Percentiles rank a stretch among this genome's conserved stretches.
Evolutionary conservation across 2,797 vertebrate species (phyloP).

Genomic region (Ptychobarbus kaznakovi): DNA sequence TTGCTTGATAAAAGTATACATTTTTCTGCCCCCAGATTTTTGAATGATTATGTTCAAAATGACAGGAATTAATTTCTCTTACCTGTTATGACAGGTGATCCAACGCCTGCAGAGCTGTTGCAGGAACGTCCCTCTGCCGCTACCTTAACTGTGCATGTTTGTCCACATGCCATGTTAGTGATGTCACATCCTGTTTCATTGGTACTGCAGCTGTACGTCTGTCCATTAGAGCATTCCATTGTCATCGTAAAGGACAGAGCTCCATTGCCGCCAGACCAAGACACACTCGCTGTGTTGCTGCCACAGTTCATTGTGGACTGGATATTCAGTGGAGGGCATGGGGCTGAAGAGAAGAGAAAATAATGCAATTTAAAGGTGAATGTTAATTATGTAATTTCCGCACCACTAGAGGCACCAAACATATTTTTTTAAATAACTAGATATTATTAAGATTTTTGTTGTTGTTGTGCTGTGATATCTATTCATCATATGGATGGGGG

Average conservation of each 20-base stretch:
- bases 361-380: background rate
- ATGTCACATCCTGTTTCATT: conserved; percentile 59
- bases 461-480: too few species aligned
- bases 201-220: conserved; percentile 27
- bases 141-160: conserved; percentile 55
- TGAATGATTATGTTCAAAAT: background rate
- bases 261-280: conserved; percentile 44
- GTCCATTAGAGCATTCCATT: conserved; percentile 47
- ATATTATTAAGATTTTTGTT: too few species aligned
- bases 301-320: conserved; percentile 41
- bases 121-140: conserved; percentile 52
- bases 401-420: background rate
- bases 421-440: background rate
- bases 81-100: conserved; percentile 56
- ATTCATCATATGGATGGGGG: too few species aligned
- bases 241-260: conserved; percentile 39
- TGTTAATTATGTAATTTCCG: rapidly evolving
- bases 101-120: conserved; percentile 51
- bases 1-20: background rate
- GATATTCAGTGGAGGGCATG: conserved; percentile 48
- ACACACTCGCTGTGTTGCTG: conserved; percentile 45
- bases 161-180: conserved; percentile 57
- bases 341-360: conserved; percentile 20
- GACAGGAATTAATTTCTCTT: background rate
- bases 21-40: background rate